These are phyloP conservation scores for Clusia tigrina DNA, from an alignment of 2,888 invertebrate genomes.

Conservation along the genomic window DNA sequence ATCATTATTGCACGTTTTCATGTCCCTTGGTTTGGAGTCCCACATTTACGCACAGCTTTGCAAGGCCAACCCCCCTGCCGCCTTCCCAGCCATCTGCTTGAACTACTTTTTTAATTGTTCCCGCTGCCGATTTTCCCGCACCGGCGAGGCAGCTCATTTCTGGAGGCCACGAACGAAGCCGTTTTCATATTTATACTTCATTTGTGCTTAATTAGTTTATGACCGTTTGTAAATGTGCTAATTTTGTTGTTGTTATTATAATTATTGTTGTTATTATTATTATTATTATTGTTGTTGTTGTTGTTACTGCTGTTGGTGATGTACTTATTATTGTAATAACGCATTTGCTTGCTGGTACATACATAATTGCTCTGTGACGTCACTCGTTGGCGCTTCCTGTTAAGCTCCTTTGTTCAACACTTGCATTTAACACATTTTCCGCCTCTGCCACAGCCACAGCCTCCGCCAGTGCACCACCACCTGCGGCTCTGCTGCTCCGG, in stretches of 20 bases:
- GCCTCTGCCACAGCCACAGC: too few species aligned
- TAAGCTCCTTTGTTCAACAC: too few species aligned
- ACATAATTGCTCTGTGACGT: too few species aligned
- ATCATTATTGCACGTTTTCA: not conserved
- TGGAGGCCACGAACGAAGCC: not conserved
- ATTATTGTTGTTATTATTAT: not conserved
- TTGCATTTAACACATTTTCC: too few species aligned
- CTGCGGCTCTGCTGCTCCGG: too few species aligned
- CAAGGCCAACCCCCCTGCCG: too few species aligned
- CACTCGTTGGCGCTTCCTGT: too few species aligned
- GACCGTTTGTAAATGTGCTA: conserved; percentile 12
- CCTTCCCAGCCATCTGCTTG: too few species aligned
- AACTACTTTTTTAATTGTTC: not conserved
- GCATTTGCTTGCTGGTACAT: too few species aligned
- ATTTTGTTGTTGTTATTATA: not conserved
- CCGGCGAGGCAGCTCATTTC: not conserved
- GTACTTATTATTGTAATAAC: too few species aligned
- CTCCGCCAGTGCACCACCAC: too few species aligned
- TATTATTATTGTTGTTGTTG: not conserved
- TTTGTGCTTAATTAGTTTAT: conserved; percentile 24
- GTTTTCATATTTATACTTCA: not conserved
- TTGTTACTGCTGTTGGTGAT: too few species aligned
- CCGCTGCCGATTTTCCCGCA: not conserved
- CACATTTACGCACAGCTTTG: not conserved
- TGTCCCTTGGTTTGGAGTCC: not conserved